Evolutionary conservation across 64 coral and sea anemone species (phyloP).

Genomic region (Montipora foliosa): DNA sequence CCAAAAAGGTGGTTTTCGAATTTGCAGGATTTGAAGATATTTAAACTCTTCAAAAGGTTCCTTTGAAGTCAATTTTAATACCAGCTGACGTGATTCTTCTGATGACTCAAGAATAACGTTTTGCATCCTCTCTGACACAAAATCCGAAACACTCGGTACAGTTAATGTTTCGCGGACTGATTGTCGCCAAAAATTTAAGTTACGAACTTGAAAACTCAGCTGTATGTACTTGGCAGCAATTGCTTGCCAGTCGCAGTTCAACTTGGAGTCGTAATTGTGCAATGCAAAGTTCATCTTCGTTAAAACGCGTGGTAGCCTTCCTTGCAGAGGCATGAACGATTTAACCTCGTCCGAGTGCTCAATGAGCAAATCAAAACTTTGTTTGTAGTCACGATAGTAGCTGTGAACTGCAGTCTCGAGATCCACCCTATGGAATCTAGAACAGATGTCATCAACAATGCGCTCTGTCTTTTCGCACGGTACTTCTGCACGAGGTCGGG

Average conservation of each 20-base stretch:
- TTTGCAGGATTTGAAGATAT: slow-evolving; percentile 19
- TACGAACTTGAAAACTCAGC: slow-evolving; percentile 52
- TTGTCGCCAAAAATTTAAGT: slow-evolving; percentile 31
- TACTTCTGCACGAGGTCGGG: slow-evolving; percentile 7
- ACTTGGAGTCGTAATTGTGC: slow-evolving; percentile 21
- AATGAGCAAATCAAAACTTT: not conserved
- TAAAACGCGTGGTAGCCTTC: slow-evolving; percentile 27
- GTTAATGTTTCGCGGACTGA: slow-evolving; percentile 10
- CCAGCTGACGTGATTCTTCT: slow-evolving; percentile 18
- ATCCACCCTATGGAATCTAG: not conserved
- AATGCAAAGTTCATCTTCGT: slow-evolving; percentile 34
- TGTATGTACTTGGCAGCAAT: slow-evolving; percentile 55
- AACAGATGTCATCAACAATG: not conserved
- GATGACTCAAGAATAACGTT: slow-evolving; percentile 36
- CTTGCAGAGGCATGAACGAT: not conserved
- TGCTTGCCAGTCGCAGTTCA: slow-evolving; percentile 67
- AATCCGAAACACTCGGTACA: slow-evolving; percentile 44
- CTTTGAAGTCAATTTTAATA: slow-evolving; percentile 12
- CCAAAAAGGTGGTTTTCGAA: slow-evolving; percentile 43
- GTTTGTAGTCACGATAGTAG: slow-evolving; percentile 23
- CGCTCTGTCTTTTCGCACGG: not conserved
- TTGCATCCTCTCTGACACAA: slow-evolving; percentile 57
- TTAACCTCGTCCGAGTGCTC: slow-evolving; percentile 42
- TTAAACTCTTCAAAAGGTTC: not conserved
- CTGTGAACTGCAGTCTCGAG: slow-evolving; percentile 7